phyloP scores from a whole-genome alignment of 2,113 vertebrate genomes.

The Jacana jacana region DNA sequence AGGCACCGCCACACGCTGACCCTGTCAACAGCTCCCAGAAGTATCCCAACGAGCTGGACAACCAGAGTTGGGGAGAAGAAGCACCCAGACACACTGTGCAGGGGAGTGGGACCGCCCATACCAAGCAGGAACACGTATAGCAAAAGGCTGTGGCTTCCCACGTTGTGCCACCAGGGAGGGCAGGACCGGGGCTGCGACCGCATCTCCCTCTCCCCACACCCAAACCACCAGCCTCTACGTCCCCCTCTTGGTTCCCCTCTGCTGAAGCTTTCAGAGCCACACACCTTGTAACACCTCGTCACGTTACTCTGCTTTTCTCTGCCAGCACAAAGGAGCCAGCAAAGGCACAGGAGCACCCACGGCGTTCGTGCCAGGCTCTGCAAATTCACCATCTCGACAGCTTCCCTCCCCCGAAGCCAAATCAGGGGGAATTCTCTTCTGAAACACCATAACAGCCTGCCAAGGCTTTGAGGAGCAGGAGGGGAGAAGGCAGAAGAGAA shows the following conservation, averaged over 20 bases:
- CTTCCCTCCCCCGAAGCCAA: not conserved
- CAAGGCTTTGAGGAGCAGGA: not conserved
- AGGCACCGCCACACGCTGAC: not conserved
- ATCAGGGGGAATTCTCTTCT: not conserved
- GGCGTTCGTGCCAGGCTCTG: not conserved
- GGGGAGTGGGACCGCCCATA: not conserved
- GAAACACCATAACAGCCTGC: slow-evolving; percentile 7
- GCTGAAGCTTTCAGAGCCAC: not conserved
- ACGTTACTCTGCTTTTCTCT: not conserved
- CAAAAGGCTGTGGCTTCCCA: not conserved
- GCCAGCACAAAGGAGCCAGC: not conserved
- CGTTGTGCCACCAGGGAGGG: fast-evolving
- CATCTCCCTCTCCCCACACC: fast-evolving
- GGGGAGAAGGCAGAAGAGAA: not conserved
- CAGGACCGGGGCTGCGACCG: not conserved
- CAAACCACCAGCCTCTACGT: not conserved
- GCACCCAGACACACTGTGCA: not conserved
- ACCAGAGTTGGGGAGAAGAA: not conserved
- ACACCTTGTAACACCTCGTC: fast-evolving
- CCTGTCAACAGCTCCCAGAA: not conserved
- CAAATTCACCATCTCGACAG: not conserved
- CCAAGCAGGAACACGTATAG: not conserved
- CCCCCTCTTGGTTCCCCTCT: not conserved
- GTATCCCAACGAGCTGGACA: not conserved
- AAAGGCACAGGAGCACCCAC: not conserved